Conservation (phyloP, 2,888 invertebrate species). For the Hydriomena furcata region DNA sequence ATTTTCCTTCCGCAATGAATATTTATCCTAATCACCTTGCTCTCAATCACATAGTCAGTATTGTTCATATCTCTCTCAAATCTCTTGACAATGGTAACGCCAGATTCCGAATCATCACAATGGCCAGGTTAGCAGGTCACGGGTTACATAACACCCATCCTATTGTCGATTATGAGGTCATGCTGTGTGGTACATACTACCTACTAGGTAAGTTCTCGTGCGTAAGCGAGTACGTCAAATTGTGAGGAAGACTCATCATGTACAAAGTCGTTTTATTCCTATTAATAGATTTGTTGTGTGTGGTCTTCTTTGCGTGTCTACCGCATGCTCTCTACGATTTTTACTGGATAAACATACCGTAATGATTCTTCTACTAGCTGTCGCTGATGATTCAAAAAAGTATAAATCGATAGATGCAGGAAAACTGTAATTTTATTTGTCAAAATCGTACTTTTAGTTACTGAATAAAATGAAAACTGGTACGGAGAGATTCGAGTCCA, state of each 20-base stretch:
- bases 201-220: constrained; percentile 25
- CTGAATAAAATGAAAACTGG: too few relatives aligned
- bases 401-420: too few relatives aligned
- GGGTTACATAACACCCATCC: constrained; percentile 57
- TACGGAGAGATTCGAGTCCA: too few relatives aligned
- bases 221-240: constrained; percentile 37
- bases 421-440: too few relatives aligned
- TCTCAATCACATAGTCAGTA: constrained; percentile 4
- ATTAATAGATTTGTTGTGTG: too few relatives aligned
- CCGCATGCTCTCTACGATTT: too few relatives aligned
- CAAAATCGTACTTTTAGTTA: too few relatives aligned
- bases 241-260: constrained; percentile 2
- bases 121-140: constrained; percentile 64
- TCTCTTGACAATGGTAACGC: constrained; percentile 28
- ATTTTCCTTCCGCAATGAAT: not conserved
- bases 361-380: too few relatives aligned
- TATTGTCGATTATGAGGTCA: constrained; percentile 70
- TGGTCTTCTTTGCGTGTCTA: too few relatives aligned
- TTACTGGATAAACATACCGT: too few relatives aligned
- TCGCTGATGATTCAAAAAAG: too few relatives aligned
- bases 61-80: constrained; percentile 26
- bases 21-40: constrained; percentile 13
- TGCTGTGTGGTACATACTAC: constrained; percentile 38
- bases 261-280: constrained; percentile 1
- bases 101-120: constrained; percentile 32